Evolutionary conservation across 53 echinoderm and acorn worm genomes (phyloP).

Genomic region (Stichopus horrens): DNA sequence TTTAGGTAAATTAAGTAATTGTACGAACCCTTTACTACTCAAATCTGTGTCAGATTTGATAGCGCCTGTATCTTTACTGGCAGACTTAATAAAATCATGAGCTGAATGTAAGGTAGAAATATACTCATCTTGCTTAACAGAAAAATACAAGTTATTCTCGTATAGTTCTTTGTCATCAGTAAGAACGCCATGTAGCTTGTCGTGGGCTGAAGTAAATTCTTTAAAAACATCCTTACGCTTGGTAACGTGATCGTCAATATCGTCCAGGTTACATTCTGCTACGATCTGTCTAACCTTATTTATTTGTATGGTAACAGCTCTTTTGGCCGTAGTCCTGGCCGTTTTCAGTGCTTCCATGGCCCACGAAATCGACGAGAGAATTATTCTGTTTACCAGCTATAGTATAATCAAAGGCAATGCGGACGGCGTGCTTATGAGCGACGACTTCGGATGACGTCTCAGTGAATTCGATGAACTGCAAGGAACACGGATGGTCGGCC

Average conservation of each 20-base stretch:
- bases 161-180: conserved; percentile 40
- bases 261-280: conserved; percentile 44
- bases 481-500: too few relatives aligned
- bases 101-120: conserved; percentile 17
- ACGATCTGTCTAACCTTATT: conserved; percentile 35
- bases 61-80: neutral
- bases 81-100: conserved; percentile 16
- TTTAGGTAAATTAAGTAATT: conserved; percentile 51
- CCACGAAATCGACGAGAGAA: too few relatives aligned
- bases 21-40: conserved; percentile 31
- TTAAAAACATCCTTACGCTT: conserved; percentile 33
- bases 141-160: conserved; percentile 47
- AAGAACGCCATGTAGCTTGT: too few relatives aligned
- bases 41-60: conserved; percentile 46
- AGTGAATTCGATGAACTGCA: too few relatives aligned
- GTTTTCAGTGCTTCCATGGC: too few relatives aligned
- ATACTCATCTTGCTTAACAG: conserved; percentile 35
- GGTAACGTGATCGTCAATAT: conserved; percentile 32
- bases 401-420: too few relatives aligned
- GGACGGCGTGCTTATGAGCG: too few relatives aligned
- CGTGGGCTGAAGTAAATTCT: conserved; percentile 39
- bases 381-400: too few relatives aligned
- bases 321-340: conserved; percentile 46
- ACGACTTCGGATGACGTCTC: too few relatives aligned
- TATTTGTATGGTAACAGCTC: conserved; percentile 44